Evolutionary conservation across 2,113 vertebrate species (phyloP).

Genomic region (Brachyhypopomus occidentalis): DNA sequence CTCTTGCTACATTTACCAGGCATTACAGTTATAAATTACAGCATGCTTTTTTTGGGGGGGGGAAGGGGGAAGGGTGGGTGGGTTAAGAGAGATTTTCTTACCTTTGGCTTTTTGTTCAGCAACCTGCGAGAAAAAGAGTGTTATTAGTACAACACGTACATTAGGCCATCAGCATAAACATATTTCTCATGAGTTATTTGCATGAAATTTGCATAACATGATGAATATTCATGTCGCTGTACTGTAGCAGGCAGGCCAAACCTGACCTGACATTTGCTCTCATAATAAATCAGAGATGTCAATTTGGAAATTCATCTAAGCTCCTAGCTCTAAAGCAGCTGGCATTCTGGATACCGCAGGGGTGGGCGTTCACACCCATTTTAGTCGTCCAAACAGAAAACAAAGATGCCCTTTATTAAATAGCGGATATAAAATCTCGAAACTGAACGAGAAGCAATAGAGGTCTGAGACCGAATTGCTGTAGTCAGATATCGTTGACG

Average conservation of each 20-base stretch:
- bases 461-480: no score
- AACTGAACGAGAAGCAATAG: no score
- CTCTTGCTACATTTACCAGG: neutral
- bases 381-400: neutral
- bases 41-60: neutral
- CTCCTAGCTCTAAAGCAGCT: neutral
- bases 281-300: conserved; percentile 29
- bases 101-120: conserved; percentile 98
- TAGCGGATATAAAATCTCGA: no score
- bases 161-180: neutral
- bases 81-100: conserved; percentile 69
- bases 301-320: conserved; percentile 18
- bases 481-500: no score
- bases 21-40: neutral
- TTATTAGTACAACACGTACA: conserved; percentile 11
- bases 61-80: no score
- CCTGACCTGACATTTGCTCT: conserved; percentile 15
- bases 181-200: conserved; percentile 4
- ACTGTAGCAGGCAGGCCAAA: conserved; percentile 21
- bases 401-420: conserved; percentile 2
- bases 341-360: neutral
- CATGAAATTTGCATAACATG: conserved; percentile 42
- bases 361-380: neutral
- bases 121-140: conserved; percentile 76
- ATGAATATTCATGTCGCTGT: conserved; percentile 42